Percentiles rank a stretch among this genome's conserved stretches.
Evolutionary conservation across 1,140 invertebrate genomes (phyloP).

Genomic region (Temnothorax curvispinosus): DNA sequence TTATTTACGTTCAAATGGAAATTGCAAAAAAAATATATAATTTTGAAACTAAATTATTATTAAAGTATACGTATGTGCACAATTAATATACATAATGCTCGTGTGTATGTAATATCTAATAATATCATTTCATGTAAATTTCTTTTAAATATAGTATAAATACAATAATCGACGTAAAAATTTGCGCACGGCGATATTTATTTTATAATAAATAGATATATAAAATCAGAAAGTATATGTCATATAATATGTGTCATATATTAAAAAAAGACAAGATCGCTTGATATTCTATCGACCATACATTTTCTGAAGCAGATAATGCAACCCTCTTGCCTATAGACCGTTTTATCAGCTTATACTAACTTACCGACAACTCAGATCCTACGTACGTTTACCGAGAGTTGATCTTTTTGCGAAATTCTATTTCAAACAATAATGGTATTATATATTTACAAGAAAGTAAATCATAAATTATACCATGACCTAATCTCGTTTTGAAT

Average conservation of each 20-base stretch:
- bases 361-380: conserved; percentile 50
- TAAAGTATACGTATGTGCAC: neutral
- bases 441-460: neutral
- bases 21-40: neutral
- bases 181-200: neutral
- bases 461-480: neutral
- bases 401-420: conserved; percentile 9
- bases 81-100: neutral
- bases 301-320: conserved; percentile 36
- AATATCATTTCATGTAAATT: neutral
- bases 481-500: neutral
- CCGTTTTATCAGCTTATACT: conserved; percentile 38
- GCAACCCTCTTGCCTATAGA: neutral
- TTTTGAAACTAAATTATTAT: neutral
- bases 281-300: conserved; percentile 13
- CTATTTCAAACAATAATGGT: neutral
- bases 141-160: neutral
- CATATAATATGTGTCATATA: neutral
- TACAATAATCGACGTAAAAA: neutral
- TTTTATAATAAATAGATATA: neutral
- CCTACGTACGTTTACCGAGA: conserved; percentile 4
- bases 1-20: neutral
- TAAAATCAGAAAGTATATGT: neutral
- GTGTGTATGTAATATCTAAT: neutral
- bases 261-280: neutral